phyloP scores from a whole-genome alignment of 2,797 vertebrate species.

The Tachyglossus aculeatus region DNA sequence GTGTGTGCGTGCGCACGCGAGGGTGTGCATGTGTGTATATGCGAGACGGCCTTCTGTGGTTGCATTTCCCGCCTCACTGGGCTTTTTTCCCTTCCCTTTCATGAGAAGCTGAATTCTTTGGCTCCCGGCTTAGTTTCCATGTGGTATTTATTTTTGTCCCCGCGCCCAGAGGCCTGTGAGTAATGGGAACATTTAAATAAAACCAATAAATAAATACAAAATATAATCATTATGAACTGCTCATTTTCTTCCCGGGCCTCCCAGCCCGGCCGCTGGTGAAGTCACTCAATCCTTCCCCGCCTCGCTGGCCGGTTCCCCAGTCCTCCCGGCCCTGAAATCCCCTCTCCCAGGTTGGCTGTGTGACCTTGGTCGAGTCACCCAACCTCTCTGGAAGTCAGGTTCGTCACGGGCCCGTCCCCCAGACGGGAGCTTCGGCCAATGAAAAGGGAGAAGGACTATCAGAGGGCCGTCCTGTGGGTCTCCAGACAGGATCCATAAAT shows the following conservation, averaged over 20 bases:
- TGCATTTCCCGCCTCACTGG: no score
- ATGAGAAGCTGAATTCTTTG: slow-evolving; percentile 37
- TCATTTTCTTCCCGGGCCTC: slow-evolving; percentile 31
- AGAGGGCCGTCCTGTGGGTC: no score
- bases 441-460: no score
- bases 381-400: no score
- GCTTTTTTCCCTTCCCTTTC: slow-evolving; percentile 52
- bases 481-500: no score
- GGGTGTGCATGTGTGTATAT: not conserved
- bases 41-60: not conserved
- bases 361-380: no score
- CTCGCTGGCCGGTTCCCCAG: not conserved
- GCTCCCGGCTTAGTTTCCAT: slow-evolving; percentile 41
- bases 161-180: slow-evolving; percentile 49
- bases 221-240: not conserved
- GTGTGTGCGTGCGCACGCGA: not conserved
- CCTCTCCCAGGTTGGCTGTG: no score
- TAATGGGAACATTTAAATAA: slow-evolving; percentile 61
- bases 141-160: slow-evolving; percentile 62
- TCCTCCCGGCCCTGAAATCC: no score
- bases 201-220: slow-evolving; percentile 52
- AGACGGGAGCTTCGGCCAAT: no score
- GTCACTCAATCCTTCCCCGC: no score
- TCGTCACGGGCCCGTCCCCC: no score
- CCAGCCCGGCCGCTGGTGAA: no score